phyloP scores from a whole-genome alignment of 2,797 vertebrate species.

The Selene dorsalis region DNA sequence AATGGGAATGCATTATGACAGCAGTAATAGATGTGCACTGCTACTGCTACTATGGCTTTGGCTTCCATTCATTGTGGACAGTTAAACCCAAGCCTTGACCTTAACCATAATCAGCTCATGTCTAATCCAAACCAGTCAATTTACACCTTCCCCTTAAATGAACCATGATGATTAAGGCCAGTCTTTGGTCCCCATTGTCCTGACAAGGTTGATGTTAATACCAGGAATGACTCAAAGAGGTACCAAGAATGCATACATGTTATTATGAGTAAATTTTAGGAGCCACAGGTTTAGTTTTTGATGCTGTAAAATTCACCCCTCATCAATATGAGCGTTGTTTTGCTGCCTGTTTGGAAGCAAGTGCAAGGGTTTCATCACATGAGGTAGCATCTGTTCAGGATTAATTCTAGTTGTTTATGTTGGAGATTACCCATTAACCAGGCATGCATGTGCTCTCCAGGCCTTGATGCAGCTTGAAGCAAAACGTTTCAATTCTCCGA shows the following conservation, averaged over 20 bases:
- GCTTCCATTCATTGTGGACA: neutral
- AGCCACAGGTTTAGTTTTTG: neutral
- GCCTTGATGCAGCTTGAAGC: constrained; percentile 12
- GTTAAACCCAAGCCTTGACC: neutral
- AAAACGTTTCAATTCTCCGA: constrained; percentile 9
- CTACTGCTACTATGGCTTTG: neutral
- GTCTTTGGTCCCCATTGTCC: too few species aligned
- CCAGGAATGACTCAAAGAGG: too few species aligned
- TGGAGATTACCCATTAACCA: constrained; percentile 47
- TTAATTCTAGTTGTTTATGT: constrained; percentile 33
- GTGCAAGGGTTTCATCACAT: constrained; percentile 41
- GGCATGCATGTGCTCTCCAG: constrained; percentile 30
- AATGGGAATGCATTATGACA: constrained; percentile 52
- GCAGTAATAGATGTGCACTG: neutral
- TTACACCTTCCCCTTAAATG: too few species aligned
- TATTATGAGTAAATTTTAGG: neutral
- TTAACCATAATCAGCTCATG: neutral
- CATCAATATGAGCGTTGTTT: neutral
- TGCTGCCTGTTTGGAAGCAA: constrained; percentile 39
- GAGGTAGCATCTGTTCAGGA: constrained; percentile 51
- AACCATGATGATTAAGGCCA: too few species aligned
- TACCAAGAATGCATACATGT: too few species aligned
- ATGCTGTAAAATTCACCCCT: constrained; percentile 1
- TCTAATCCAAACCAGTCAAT: too few species aligned
- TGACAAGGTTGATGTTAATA: too few species aligned